These are phyloP conservation scores for Theonella swinhoei DNA, from an alignment of 37 sponge, comb jelly and placozoan species.

Conservation along the genomic window DNA sequence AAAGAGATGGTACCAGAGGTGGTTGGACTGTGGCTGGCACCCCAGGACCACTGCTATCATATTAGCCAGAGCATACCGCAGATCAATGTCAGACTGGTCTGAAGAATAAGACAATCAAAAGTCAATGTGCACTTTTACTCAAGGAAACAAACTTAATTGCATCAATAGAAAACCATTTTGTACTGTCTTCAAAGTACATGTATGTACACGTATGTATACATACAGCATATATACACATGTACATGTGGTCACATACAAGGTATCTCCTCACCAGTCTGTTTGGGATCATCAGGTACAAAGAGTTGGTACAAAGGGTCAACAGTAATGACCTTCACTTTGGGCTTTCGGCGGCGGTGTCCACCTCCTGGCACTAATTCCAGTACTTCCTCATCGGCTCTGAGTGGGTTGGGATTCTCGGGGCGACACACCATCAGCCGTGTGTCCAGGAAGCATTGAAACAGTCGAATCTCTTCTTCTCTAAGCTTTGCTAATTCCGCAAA, in stretches of 20 bases:
- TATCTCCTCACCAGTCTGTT: constrained; percentile 22
- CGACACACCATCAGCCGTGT: constrained; percentile 36
- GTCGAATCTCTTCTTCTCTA: constrained; percentile 34
- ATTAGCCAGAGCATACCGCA: constrained; percentile 73
- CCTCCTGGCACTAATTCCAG: constrained; percentile 32
- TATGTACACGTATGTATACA: not conserved
- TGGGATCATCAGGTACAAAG: constrained; percentile 37
- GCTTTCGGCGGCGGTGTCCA: not conserved
- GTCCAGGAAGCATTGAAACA: constrained; percentile 65
- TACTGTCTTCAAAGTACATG: not conserved
- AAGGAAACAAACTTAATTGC: not conserved
- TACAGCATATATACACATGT: not conserved
- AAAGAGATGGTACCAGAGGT: constrained; percentile 81
- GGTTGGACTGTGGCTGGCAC: constrained; percentile 60
- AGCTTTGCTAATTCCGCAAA: not conserved
- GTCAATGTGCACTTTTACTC: too few species aligned
- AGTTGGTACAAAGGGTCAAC: constrained; percentile 63
- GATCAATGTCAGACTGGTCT: constrained; percentile 82
- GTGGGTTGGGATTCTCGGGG: constrained; percentile 53
- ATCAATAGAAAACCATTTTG: not conserved
- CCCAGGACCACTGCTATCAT: constrained; percentile 78
- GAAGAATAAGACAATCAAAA: not conserved
- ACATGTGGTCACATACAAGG: not conserved
- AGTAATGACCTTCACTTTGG: constrained; percentile 6
- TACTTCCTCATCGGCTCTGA: constrained; percentile 47